Evolutionary conservation across 64 coral and sea anemone species (phyloP).

Genomic region (Actinia equina): DNA sequence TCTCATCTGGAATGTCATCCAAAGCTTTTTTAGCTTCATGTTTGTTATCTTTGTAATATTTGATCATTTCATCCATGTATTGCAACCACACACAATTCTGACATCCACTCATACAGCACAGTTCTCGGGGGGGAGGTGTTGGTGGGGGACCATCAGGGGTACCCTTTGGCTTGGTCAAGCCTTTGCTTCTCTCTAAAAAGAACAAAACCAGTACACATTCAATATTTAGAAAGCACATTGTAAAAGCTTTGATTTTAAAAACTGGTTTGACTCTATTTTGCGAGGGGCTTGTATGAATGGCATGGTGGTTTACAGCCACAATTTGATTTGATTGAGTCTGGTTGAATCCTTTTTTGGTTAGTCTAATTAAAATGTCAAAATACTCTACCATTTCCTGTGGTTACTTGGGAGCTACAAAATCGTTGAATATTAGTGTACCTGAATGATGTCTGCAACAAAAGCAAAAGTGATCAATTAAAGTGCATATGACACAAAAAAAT

Average conservation of each 20-base stretch:
- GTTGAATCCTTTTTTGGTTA: not conserved
- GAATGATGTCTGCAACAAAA: not conserved
- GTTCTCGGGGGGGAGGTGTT: slow-evolving; percentile 60
- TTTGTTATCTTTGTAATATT: slow-evolving; percentile 67
- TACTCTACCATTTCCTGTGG: not conserved
- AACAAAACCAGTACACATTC: not conserved
- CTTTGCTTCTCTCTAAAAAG: not conserved
- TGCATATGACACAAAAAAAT: too few relatives aligned
- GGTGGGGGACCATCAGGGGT: slow-evolving; percentile 36
- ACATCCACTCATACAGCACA: slow-evolving; percentile 98
- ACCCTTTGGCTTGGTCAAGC: not conserved
- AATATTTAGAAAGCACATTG: too few relatives aligned
- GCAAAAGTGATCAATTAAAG: too few relatives aligned
- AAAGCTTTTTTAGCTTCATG: slow-evolving; percentile 45
- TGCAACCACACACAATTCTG: slow-evolving; percentile 93
- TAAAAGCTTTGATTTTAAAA: too few relatives aligned
- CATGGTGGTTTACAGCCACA: too few relatives aligned
- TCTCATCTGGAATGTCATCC: slow-evolving; percentile 86
- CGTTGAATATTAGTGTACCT: not conserved
- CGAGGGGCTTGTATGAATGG: too few relatives aligned
- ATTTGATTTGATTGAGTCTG: too few relatives aligned
- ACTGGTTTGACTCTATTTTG: too few relatives aligned
- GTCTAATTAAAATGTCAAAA: not conserved
- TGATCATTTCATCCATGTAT: slow-evolving; percentile 77
- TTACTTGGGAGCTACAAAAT: not conserved